phyloP scores from a whole-genome alignment of 2,888 invertebrate genomes.

The Cantharis rustica region DNA sequence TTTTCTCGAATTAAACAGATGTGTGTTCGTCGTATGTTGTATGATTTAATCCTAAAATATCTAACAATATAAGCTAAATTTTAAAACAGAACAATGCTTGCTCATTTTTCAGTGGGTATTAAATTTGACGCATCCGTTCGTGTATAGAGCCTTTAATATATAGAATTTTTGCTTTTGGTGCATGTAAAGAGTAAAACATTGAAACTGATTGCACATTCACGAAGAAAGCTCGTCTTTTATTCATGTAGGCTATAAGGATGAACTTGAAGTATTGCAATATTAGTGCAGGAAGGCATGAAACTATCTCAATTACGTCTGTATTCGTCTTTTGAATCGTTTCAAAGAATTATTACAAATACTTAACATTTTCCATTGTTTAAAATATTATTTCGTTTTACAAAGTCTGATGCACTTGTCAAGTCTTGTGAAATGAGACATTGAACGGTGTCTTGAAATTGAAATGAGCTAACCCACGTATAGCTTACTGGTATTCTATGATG shows the following conservation, averaged over 20 bases:
- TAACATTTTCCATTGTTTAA: background rate
- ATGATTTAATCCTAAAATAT: background rate
- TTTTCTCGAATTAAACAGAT: too few relatives aligned
- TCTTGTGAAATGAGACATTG: background rate
- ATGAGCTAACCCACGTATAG: too few relatives aligned
- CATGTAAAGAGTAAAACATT: conserved; percentile 22
- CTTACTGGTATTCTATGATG: too few relatives aligned
- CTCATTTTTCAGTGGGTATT: conserved; percentile 19
- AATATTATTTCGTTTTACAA: background rate
- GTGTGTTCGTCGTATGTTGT: too few relatives aligned
- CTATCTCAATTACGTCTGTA: conserved; percentile 13
- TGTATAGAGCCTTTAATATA: conserved; percentile 9
- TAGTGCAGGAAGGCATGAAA: conserved; percentile 5
- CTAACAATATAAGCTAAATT: conserved; percentile 10
- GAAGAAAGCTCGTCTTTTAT: conserved; percentile 3
- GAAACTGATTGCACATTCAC: conserved; percentile 14
- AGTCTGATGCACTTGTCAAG: background rate
- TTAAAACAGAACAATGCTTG: conserved; percentile 17
- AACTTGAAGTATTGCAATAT: conserved; percentile 14
- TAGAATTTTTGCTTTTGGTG: conserved; percentile 17
- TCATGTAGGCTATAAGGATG: background rate
- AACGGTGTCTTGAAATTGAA: too few relatives aligned
- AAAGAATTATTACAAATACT: conserved; percentile 4
- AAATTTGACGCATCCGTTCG: conserved; percentile 22
- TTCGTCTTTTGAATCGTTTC: conserved; percentile 8